Percentiles rank a stretch among this genome's conserved stretches.
Conservation (phyloP, 1,140 invertebrate genomes). For the Ceratitis capitata region DNA sequence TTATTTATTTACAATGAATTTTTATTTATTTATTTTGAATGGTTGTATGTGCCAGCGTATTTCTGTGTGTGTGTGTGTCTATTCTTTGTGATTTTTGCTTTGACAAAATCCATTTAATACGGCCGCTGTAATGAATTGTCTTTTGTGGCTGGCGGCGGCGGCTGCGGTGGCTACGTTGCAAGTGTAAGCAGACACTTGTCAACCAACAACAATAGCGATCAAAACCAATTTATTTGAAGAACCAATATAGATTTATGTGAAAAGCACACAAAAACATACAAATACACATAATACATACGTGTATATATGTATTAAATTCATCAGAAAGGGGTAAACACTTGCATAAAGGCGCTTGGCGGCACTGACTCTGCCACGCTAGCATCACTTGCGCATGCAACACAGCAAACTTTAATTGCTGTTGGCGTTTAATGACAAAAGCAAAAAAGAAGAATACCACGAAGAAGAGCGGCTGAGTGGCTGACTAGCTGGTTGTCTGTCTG, state of each 20-base stretch:
- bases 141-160: no score
- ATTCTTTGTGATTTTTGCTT: no score
- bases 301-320: not conserved
- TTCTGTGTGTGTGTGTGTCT: no score
- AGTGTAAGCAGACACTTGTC: constrained; percentile 14
- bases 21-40: not conserved
- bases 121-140: constrained; percentile 12
- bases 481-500: not conserved
- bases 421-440: constrained; percentile 13
- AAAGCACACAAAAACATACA: not conserved
- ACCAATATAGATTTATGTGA: not conserved
- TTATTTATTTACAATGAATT: constrained; percentile 27
- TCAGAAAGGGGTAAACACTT: not conserved
- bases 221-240: not conserved
- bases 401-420: constrained; percentile 36
- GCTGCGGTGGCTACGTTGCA: not conserved
- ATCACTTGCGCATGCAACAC: not conserved
- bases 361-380: no score
- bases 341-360: not conserved
- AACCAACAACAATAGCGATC: not conserved
- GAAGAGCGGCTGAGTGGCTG: not conserved
- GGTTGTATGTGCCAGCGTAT: no score
- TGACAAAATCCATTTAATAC: constrained; percentile 22
- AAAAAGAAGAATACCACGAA: no score
- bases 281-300: not conserved